phyloP scores from a whole-genome alignment of 2,113 vertebrate species.

The Cebus imitator region DNA sequence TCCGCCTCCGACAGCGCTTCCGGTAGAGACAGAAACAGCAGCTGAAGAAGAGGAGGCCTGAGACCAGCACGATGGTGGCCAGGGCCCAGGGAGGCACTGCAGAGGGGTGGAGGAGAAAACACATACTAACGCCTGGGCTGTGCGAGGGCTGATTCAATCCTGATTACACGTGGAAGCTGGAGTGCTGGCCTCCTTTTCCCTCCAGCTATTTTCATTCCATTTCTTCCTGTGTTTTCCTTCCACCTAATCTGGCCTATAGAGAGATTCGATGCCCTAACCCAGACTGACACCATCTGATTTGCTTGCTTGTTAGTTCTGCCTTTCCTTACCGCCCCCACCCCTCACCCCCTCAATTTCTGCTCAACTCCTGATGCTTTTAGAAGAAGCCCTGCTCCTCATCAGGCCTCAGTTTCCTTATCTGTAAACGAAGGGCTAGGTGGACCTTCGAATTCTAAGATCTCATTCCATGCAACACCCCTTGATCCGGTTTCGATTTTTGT shows the following conservation, averaged over 20 bases:
- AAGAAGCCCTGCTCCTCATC: neutral
- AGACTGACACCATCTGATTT: neutral
- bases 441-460: neutral
- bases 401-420: neutral
- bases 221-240: neutral
- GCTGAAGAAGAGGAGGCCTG: conserved; percentile 86
- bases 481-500: neutral
- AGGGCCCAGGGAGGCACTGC: conserved; percentile 92
- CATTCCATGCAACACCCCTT: neutral
- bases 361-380: neutral
- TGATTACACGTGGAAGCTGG: accelerated
- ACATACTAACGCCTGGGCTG: neutral
- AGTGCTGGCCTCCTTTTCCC: neutral
- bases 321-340: neutral
- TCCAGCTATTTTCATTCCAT: neutral
- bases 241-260: neutral
- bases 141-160: no score
- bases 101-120: neutral
- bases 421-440: neutral
- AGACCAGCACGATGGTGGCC: conserved; percentile 88
- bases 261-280: neutral
- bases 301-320: neutral
- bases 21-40: conserved; percentile 90
- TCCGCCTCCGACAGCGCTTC: conserved; percentile 85
- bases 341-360: neutral